Evolutionary conservation across 2,113 vertebrate genomes (phyloP).

Genomic region (Colaptes auratus): DNA sequence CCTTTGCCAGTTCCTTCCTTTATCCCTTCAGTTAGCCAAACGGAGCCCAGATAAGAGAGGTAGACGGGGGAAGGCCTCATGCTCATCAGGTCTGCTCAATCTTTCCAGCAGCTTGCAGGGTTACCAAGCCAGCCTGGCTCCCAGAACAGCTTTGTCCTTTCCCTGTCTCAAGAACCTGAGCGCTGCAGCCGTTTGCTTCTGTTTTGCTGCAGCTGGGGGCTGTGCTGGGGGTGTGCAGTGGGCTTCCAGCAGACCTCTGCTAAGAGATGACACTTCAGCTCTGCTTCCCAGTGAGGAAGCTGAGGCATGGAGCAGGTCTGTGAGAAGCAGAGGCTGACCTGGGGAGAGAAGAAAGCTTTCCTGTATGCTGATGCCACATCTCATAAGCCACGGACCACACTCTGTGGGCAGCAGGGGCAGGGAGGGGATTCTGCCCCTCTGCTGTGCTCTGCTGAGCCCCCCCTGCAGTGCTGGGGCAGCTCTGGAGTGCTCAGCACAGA

Average conservation of each 20-base stretch:
- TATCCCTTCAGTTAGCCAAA: too few relatives aligned
- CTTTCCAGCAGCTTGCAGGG: neutral
- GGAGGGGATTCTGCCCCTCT: too few relatives aligned
- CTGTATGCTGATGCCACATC: too few relatives aligned
- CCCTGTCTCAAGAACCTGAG: neutral
- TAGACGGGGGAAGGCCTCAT: neutral
- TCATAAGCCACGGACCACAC: too few relatives aligned
- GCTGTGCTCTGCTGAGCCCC: too few relatives aligned
- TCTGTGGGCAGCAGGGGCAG: too few relatives aligned
- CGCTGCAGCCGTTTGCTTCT: neutral
- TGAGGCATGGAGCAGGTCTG: neutral
- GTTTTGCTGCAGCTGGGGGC: neutral
- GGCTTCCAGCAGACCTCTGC: neutral
- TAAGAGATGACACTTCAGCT: neutral
- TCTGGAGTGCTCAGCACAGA: too few relatives aligned
- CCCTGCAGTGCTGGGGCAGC: too few relatives aligned
- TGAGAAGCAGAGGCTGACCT: neutral
- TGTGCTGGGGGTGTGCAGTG: too few relatives aligned
- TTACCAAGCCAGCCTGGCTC: neutral
- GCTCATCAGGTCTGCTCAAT: neutral
- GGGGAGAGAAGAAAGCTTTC: too few relatives aligned
- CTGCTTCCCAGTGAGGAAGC: neutral
- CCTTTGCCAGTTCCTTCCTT: neutral
- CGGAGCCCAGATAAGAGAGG: too few relatives aligned
- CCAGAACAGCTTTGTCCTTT: neutral